Evolutionary conservation across 1,140 invertebrate genomes (phyloP), one percentile per base, ranked within the genome.

Genomic region (Zaprionus gabonicus): DNA sequence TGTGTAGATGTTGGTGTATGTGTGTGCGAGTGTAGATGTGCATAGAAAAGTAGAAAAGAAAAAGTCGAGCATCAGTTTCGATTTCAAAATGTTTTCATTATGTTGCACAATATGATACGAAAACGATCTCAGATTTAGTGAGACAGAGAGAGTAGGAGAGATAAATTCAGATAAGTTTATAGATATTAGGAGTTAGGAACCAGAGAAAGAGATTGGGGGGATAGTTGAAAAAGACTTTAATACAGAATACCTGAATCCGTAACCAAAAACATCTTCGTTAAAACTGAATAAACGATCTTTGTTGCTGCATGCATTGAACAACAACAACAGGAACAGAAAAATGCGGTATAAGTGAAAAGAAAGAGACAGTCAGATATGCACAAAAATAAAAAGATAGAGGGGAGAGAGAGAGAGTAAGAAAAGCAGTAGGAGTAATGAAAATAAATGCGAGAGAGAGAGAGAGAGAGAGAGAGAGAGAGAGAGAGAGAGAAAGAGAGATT

Each of bases 231-330:
- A 20, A 77, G 36, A 82, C 15, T 59, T 59, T 28, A 74, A 70
- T 58, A 83, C 84, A 80, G 78, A 88, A 95, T 95, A 96, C 95
- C 95, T 95, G 94, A 94, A 95, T 93, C 95, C 94, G 94, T 94
- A 96, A 81, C 95, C 95, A 82, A 92, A 92, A 84, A 92, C 91
- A 93, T 96, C 95, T 93, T 95, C 94, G 88, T 94, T 95, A 93
- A 96, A 94, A 94, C 95, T 95, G 94, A 96, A 96, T 79, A 96
- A 94, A 93, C 95, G 95, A 93, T 96, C 95, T 94, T 95, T 95
- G 93, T 95, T 95, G 95, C 95, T 96, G 95, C 94, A 95, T 95
- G 95, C 95, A 58, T 77, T 56, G 12, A 64, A 53, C n/a, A 78
- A 70, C 27, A 58, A 53, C 25, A 78, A 70, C 27, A 58, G 62